Evolutionary conservation across 2,797 vertebrate genomes (phyloP).

Genomic region (Coregonus sp.): DNA sequence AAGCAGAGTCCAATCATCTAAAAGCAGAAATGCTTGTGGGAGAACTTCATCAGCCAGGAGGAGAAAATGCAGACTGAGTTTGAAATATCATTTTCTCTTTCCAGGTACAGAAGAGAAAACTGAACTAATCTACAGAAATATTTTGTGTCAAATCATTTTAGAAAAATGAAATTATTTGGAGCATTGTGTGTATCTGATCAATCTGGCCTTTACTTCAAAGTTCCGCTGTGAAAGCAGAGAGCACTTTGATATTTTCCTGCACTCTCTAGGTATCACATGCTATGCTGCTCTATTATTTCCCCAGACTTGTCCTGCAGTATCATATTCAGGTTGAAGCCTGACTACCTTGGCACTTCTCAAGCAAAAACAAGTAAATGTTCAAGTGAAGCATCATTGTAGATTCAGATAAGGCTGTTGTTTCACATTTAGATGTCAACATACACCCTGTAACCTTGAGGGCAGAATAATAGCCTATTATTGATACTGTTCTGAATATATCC

Average conservation of each 20-base stretch:
- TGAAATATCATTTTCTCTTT: constrained; percentile 64
- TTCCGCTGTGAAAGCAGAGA: constrained; percentile 7
- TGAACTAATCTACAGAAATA: background rate
- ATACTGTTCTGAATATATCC: background rate
- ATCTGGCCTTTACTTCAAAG: background rate
- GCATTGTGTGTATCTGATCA: background rate
- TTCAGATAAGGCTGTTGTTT: constrained; percentile 14
- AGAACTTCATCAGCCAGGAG: constrained; percentile 66
- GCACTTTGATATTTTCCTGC: constrained; percentile 33
- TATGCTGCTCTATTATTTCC: constrained; percentile 58
- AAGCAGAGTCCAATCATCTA: constrained; percentile 65
- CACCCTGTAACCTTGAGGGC: background rate
- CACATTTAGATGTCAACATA: background rate
- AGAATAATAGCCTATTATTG: background rate
- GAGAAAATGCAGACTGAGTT: constrained; percentile 60
- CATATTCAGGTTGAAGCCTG: constrained; percentile 35
- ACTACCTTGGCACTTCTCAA: constrained; percentile 18
- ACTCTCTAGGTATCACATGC: constrained; percentile 42
- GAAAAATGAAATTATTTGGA: too few species aligned
- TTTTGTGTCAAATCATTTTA: too few species aligned
- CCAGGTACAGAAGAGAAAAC: constrained; percentile 56
- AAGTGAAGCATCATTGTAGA: background rate
- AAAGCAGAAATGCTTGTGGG: constrained; percentile 66
- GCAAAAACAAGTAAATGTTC: background rate
- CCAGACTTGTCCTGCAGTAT: constrained; percentile 34